Conservation (phyloP, 2,888 invertebrate species). For the Tromatobia lineatoria region DNA sequence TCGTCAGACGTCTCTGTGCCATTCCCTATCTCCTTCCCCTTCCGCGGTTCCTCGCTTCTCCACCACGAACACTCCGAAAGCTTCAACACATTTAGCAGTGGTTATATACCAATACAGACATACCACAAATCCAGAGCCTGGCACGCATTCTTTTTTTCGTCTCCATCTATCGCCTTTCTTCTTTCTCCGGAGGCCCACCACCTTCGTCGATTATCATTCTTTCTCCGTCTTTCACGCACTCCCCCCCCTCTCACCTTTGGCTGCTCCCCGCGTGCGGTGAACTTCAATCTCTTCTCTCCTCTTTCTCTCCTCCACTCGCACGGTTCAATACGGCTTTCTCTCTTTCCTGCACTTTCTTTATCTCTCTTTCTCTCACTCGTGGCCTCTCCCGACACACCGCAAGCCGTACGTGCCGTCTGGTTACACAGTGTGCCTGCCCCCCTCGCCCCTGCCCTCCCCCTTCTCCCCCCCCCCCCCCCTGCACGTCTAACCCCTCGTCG, state of each 20-base stretch:
- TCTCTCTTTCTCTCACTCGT: conserved; percentile 70
- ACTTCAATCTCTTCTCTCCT: conserved; percentile 56
- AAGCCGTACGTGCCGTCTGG: conserved; percentile 81
- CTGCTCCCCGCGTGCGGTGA: conserved; percentile 50
- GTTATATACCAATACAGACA: conserved; percentile 24
- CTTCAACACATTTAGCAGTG: conserved; percentile 37
- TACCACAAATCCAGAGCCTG: conserved; percentile 64
- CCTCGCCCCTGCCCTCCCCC: conserved; percentile 63
- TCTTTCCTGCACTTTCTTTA: conserved; percentile 62
- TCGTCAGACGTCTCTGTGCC: conserved; percentile 57
- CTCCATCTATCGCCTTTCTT: conserved; percentile 59
- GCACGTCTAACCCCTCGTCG: conserved; percentile 64
- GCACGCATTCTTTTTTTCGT: conserved; percentile 64
- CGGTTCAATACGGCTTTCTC: conserved; percentile 62
- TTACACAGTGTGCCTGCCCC: conserved; percentile 73
- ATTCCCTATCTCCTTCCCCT: conserved; percentile 40
- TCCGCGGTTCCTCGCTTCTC: conserved; percentile 27
- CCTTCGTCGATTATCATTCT: conserved; percentile 71
- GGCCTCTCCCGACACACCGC: conserved; percentile 70
- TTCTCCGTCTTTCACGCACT: conserved; percentile 40
- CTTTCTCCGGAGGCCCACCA: conserved; percentile 73
- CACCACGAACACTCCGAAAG: conserved; percentile 34
- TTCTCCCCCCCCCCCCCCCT: too few species aligned
- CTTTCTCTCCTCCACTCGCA: conserved; percentile 62
- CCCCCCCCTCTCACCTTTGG: conserved; percentile 49